Base-by-base conservation (phyloP, 35 echinoderm and acorn worm genomes). In the Diadema setosum region DNA sequence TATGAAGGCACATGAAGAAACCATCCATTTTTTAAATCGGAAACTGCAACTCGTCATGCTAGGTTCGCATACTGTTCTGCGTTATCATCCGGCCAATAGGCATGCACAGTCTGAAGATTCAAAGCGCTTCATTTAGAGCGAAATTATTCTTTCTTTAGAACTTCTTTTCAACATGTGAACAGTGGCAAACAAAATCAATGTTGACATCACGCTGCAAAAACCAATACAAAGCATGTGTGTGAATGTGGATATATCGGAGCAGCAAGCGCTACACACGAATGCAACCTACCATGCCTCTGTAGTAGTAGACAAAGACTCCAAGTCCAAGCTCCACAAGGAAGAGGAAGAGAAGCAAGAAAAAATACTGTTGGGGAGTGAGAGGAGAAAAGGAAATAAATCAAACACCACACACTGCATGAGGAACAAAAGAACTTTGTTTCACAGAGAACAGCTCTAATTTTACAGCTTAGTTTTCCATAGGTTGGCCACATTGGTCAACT, bases 271-370 rank as follows among this genome's bases (percentile, higher is more conserved):
- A 11, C n/a, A 11, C 16, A 73, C 16, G 33, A 24, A 34, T 21
- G 33, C 14, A 7, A 86, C 88, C 74, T 49, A 95, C 93, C 75
- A 81, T 58, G 18, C 83, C 88, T 73, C 93, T 95, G 74, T 82
- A 95, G 40, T 86, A 70, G 70, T 87, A 95, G 0, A 91, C 83
- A 49, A 87, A 95, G 21, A 95, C 83, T 41, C 88, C 86, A 0
- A 95, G 64, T 37, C 31, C 83, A 21, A 95, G 39, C 88, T 95
- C 93, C 0, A 90, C 27, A 15, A 95, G 42, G 41, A 88, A 95
- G 3, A 95, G 58, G 8, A 95, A 36, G 2, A 95, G 75, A n/a
- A 95, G 65, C 16, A 95, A 37, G 5, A 84, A 33, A 75, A 95
- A 95, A 60, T 95, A 95, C 93, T 95, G 84, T 2, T 70, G 35